These are phyloP conservation scores for Nyctibius bracteatus DNA, from an alignment of 2,113 vertebrate species.

Conservation along the genomic window DNA sequence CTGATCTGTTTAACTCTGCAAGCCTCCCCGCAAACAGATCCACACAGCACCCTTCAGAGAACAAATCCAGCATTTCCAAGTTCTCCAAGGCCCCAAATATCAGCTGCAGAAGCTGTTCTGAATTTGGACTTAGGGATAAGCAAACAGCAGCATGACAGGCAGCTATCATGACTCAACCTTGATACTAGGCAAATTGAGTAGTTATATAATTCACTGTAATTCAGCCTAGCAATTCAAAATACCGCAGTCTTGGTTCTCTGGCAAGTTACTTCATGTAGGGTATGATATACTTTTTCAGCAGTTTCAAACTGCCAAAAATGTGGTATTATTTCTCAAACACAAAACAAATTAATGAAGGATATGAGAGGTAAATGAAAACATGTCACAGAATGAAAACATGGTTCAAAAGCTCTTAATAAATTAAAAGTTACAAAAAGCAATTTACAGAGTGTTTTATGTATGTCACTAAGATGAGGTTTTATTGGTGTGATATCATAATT, in stretches of 20 bases:
- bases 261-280: slow-evolving; percentile 15
- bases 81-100: neutral
- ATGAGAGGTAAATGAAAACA: slow-evolving; percentile 68
- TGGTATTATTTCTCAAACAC: slow-evolving; percentile 59
- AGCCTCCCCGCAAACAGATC: neutral
- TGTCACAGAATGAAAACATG: slow-evolving; percentile 70
- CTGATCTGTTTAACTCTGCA: neutral
- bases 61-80: neutral
- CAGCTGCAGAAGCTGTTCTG: neutral
- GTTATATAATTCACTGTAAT: neutral
- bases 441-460: slow-evolving; percentile 78
- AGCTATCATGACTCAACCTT: neutral
- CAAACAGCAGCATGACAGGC: neutral
- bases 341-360: slow-evolving; percentile 70
- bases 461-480: slow-evolving; percentile 77
- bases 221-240: slow-evolving; percentile 17
- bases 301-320: slow-evolving; percentile 49
- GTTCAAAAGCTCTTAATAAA: slow-evolving; percentile 76
- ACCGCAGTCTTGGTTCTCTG: neutral
- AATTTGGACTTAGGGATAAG: neutral
- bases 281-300: slow-evolving; percentile 42
- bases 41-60: neutral
- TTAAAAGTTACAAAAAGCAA: slow-evolving; percentile 77
- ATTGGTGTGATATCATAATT: slow-evolving; percentile 83
- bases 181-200: neutral